Evolutionary conservation across 2,888 invertebrate species (phyloP), one percentile per base, ranked within the genome.

Genomic region (Meta bourneti): DNA sequence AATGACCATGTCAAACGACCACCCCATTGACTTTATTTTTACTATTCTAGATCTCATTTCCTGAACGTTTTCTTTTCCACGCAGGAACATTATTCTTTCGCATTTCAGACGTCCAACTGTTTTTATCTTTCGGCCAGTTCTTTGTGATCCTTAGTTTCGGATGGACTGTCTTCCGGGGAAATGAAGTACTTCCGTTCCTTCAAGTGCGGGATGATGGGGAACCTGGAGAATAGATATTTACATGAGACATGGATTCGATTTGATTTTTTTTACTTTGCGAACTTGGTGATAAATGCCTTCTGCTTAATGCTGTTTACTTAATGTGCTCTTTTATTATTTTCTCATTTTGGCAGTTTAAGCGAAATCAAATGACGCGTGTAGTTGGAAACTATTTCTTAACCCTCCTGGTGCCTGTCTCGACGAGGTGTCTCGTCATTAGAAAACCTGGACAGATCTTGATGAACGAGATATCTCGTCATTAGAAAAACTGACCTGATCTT

Each of bases 1-100:
- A 91, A 91, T 91, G 91, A 91, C 82, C 82, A 87, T 91, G 91
- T 91, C 91, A 91, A 91, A 91, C 83, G 91, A 87, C 77, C 84
- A 78, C 54, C 79, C 87, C 82, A 83, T 91, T 91, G 87, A 91
- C 87, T 91, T 91, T 91, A 83, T 87, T 91, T 91, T 86, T 83
- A 82, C 81, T 78, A 80, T 72, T 70, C 75, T 48, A 87, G 72
- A 87, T 83, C 83, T 83, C 78, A 83, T 87, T 87, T 91, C 86
- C 87, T 86, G 70, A 61, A 48, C 77, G 77, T 86, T 86, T 84
- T 70, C 77, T 89, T 80, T 89, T 90, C 54, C 72, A 49, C 71
- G 71, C 79, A 71, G 54, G 89, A 69, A 49, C 61, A 90, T 84
- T 82, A 89, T 89, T 89, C 83, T 83, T 89, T 78, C 69, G 78